phyloP scores from a whole-genome alignment of 2,113 vertebrate genomes.

The Peucedramus taeniatus region DNA sequence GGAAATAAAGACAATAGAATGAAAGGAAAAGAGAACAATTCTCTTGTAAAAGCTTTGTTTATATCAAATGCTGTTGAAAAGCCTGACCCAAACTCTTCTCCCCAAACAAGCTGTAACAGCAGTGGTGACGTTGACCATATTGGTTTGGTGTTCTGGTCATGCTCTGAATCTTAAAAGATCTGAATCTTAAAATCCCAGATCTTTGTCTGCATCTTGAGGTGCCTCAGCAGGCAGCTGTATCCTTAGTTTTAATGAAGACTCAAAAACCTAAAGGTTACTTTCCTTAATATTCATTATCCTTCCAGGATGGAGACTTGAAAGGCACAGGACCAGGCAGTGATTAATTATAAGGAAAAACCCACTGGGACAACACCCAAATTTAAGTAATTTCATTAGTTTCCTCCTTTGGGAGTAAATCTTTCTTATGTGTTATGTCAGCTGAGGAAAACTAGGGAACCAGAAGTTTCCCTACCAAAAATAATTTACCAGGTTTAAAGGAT shows the following conservation, averaged over 20 bases:
- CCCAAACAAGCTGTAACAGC: neutral
- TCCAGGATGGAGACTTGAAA: neutral
- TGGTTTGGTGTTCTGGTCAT: neutral
- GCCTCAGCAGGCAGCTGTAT: neutral
- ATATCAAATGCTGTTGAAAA: neutral
- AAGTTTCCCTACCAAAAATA: neutral
- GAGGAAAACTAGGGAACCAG: neutral
- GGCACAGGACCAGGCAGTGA: neutral
- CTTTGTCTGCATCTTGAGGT: neutral
- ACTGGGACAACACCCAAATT: neutral
- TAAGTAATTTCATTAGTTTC: neutral
- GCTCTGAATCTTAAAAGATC: neutral
- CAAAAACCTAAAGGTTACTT: neutral
- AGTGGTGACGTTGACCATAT: neutral
- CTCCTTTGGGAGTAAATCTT: neutral
- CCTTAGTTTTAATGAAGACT: neutral
- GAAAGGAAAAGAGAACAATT: neutral
- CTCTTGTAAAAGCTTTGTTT: neutral
- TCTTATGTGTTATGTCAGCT: neutral
- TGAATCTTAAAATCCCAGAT: neutral
- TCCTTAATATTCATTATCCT: neutral
- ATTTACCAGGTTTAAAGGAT: neutral
- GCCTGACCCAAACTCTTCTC: neutral
- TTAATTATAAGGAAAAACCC: neutral
- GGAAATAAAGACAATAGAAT: neutral